Evolutionary conservation across 2,888 invertebrate genomes (phyloP).

Genomic region (Pandemis cinnamomeana): DNA sequence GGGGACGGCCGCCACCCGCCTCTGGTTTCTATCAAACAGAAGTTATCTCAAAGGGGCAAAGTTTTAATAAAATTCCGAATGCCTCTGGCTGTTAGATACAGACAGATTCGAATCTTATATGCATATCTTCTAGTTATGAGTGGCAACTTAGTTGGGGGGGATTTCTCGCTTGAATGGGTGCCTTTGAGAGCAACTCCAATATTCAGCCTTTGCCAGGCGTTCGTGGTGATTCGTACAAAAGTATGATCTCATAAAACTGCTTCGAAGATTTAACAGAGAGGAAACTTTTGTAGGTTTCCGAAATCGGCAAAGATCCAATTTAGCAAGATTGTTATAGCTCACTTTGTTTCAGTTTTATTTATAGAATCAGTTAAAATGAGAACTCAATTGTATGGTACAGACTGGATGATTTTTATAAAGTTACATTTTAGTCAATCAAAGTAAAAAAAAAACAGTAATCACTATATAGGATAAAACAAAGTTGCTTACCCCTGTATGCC

Average conservation of each 20-base stretch:
- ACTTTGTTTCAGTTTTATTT: conserved; percentile 19
- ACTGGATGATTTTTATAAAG: no score
- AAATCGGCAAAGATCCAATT: conserved; percentile 29
- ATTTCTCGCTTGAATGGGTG: conserved; percentile 59
- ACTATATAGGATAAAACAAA: background rate
- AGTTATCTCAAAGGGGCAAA: conserved; percentile 81
- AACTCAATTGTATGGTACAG: no score
- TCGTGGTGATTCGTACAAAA: conserved; percentile 54
- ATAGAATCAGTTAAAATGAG: background rate
- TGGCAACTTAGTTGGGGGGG: conserved; percentile 60
- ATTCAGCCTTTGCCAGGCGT: conserved; percentile 56
- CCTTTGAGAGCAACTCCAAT: conserved; percentile 65
- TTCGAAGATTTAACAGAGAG: conserved; percentile 28
- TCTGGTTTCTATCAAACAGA: conserved; percentile 79
- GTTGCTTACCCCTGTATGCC: no score
- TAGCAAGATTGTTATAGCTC: conserved; percentile 8
- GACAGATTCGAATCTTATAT: conserved; percentile 70
- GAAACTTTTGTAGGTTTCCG: conserved; percentile 40
- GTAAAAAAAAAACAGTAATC: background rate
- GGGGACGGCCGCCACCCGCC: conserved; percentile 52
- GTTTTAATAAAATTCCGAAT: conserved; percentile 81
- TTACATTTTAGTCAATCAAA: background rate
- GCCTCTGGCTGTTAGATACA: conserved; percentile 75
- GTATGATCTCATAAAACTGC: conserved; percentile 47
- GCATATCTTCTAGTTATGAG: conserved; percentile 66